Base-by-base conservation (phyloP, 2,113 vertebrate species). In the Campylorhamphus procurvoides region DNA sequence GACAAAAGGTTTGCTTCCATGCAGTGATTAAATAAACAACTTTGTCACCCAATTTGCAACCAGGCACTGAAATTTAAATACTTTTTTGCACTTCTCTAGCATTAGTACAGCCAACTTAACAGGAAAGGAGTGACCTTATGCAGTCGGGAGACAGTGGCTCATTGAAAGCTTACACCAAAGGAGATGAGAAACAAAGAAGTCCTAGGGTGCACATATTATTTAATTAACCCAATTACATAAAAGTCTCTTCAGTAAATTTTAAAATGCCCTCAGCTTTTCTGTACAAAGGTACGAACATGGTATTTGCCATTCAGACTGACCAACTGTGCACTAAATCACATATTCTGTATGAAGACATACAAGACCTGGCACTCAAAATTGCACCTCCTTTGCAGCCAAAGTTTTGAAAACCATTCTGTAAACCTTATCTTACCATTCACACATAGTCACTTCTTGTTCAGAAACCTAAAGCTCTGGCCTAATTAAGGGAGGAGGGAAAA, bases 401-500 rank as follows among this genome's bases (percentile, higher is more conserved):
- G 53, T 77, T 91, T 50, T 79, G 58, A 67, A 66, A 77, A 88
- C 35, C 25, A 49, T 29, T 79, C 47, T 44, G 37, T 23, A 87
- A 90, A 64, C 18, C 24, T 67, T 39, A 23, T 8, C n/a, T 72
- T 46, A n/a, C 14, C 87, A 59, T 69, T 86, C 58, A n/a, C 60
- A 37, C 47, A 37, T 22, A 35, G 53, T 71, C 89, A 50, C 24
- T 87, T 91, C 67, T 82, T 31, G 0, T 56, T 71, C 31, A 95
- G 66, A 93, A 94, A 87, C 59, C 78, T 59, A 63, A 81, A 94
- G 83, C 60, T 92, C 55, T 89, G 52, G 52, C 56, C 79, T 86
- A 96, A 94, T 80, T 82, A 93, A 59, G 55, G 28, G 72, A 59
- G n/a, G 28, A 39, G n/a, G 10, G 73, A 23, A 49, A 90, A 88